phyloP scores from a whole-genome alignment of 2,113 vertebrate species.

The Gasterosteus nipponicus region DNA sequence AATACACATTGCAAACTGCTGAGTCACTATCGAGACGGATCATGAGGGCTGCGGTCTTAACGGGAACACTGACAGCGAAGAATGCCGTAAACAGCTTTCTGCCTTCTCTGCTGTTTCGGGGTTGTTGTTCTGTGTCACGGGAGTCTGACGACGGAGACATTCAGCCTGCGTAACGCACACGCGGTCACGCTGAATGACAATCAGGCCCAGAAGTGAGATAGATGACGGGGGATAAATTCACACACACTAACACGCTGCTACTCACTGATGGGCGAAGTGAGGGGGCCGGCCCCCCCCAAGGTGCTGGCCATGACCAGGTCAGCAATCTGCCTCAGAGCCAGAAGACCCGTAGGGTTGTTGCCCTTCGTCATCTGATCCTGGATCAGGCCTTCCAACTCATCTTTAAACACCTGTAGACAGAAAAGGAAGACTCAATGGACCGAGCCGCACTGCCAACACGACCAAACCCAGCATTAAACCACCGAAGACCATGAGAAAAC shows the following conservation, averaged over 20 bases:
- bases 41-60: conserved; percentile 49
- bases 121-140: conserved; percentile 64
- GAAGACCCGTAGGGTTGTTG: conserved; percentile 89
- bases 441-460: conserved; percentile 22
- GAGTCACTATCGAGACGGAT: conserved; percentile 40
- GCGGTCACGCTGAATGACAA: conserved; percentile 44
- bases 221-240: conserved; percentile 26
- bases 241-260: conserved; percentile 25
- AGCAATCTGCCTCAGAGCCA: conserved; percentile 93
- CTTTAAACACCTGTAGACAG: conserved; percentile 91
- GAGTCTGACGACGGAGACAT: conserved; percentile 70
- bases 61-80: conserved; percentile 47
- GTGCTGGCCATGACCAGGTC: conserved; percentile 92
- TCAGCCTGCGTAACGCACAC: conserved; percentile 58
- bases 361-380: conserved; percentile 96
- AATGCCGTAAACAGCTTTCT: conserved; percentile 62
- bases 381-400: conserved; percentile 95
- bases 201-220: conserved; percentile 23
- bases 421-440: conserved; percentile 61
- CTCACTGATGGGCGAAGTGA: conserved; percentile 84
- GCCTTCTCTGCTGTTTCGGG: conserved; percentile 58
- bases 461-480: conserved; percentile 49
- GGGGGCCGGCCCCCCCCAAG: conserved; percentile 86
- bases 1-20: conserved; percentile 52
- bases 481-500: conserved; percentile 30